phyloP scores from a whole-genome alignment of 2,113 vertebrate genomes.

The Nothobranchius furzeri region DNA sequence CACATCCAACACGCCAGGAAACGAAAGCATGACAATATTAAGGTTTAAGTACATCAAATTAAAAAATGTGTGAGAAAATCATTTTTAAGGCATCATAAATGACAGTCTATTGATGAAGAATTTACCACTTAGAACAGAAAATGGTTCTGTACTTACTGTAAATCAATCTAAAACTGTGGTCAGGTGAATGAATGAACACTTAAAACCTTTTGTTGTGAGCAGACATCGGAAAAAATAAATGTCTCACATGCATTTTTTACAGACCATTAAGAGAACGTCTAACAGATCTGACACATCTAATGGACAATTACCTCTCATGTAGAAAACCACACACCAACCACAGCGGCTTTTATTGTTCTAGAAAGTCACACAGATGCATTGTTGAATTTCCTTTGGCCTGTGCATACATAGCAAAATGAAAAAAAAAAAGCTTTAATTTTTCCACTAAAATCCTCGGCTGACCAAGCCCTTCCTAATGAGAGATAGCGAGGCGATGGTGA shows the following conservation, averaged over 20 bases:
- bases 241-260: constrained; percentile 52
- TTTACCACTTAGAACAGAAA: constrained; percentile 2
- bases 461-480: constrained; percentile 41
- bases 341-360: constrained; percentile 56
- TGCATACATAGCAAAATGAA: constrained; percentile 27
- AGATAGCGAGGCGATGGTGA: constrained; percentile 60
- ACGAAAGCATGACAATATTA: too few species aligned
- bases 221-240: constrained; percentile 41
- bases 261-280: constrained; percentile 31
- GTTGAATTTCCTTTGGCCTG: constrained; percentile 42
- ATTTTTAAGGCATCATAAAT: too few species aligned
- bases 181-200: constrained; percentile 23
- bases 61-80: too few species aligned
- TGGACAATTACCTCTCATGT: constrained; percentile 59
- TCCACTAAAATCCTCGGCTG: constrained; percentile 45
- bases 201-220: constrained; percentile 47
- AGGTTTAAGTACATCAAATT: too few species aligned
- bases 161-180: constrained; percentile 27
- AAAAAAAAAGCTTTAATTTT: constrained; percentile 36
- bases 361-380: constrained; percentile 45
- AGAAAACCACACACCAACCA: constrained; percentile 57
- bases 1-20: too few species aligned
- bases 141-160: constrained; percentile 11
- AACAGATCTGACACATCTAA: constrained; percentile 56
- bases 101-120: not conserved